phyloP scores from a whole-genome alignment of 37 sponge, comb jelly and placozoan genomes.

The Eunapius fragilis region DNA sequence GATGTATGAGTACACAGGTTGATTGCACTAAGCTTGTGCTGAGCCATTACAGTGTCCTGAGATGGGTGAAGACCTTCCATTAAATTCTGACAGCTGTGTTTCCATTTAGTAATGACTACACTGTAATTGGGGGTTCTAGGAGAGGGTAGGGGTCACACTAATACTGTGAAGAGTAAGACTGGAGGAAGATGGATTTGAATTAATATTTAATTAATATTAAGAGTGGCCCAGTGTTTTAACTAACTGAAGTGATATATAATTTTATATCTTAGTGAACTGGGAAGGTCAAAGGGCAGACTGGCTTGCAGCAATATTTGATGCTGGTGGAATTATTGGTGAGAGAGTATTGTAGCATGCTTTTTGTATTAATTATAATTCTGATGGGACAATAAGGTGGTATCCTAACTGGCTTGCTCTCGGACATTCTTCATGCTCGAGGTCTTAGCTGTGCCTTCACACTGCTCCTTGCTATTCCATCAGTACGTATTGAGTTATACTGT shows the following conservation, averaged over 20 bases:
- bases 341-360: background rate
- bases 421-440: conserved; percentile 66
- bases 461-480: conserved; percentile 64
- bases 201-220: no score
- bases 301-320: conserved; percentile 58
- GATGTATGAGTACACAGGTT: no score
- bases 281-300: conserved; percentile 24
- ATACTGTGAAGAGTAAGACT: no score
- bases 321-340: conserved; percentile 64
- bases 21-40: no score
- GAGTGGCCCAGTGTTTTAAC: no score
- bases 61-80: no score
- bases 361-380: background rate
- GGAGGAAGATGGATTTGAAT: no score
- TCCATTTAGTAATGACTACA: no score
- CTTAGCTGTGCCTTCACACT: conserved; percentile 52
- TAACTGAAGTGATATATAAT: background rate
- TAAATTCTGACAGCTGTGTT: no score
- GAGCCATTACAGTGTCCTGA: no score
- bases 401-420: conserved; percentile 64
- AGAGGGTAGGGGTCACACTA: no score
- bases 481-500: conserved; percentile 24
- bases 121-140: no score
- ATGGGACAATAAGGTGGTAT: conserved; percentile 63
- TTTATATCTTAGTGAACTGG: background rate